Evolutionary conservation across 1,140 invertebrate species (phyloP).

Genomic region (Asbolus verrucosus): DNA sequence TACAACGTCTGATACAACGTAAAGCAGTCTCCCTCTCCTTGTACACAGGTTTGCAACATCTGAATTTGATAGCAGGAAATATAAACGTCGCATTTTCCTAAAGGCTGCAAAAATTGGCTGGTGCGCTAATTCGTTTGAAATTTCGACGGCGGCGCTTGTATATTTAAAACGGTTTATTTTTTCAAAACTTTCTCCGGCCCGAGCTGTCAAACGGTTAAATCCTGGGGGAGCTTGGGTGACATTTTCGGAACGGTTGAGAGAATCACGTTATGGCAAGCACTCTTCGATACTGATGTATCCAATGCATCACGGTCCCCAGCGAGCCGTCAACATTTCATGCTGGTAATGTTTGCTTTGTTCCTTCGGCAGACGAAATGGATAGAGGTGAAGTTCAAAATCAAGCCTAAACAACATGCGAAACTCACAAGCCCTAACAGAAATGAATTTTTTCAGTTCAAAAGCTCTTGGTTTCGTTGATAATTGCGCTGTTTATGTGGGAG

Average conservation of each 20-base stretch:
- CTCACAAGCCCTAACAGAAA: no score
- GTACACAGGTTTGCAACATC: no score
- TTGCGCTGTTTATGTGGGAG: no score
- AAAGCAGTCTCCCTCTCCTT: slow-evolving; percentile 3
- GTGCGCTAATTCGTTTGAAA: no score
- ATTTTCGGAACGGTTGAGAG: slow-evolving; percentile 24
- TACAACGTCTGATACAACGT: slow-evolving; percentile 3
- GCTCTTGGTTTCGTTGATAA: no score
- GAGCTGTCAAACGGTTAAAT: background rate
- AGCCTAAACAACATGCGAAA: background rate
- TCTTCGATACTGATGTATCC: slow-evolving; percentile 30
- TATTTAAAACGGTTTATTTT: no score
- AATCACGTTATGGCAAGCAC: slow-evolving; percentile 22
- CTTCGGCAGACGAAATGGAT: background rate
- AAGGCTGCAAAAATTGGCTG: no score
- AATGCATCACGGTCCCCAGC: slow-evolving; percentile 13
- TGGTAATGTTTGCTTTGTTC: slow-evolving; percentile 27
- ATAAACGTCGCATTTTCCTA: no score
- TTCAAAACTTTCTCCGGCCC: background rate
- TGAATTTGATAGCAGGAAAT: no score
- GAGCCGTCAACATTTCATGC: slow-evolving; percentile 20
- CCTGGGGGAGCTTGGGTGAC: background rate
- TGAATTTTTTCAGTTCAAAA: no score
- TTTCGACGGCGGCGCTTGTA: no score
- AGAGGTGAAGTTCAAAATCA: background rate